These are phyloP conservation scores for Thelaira solivaga DNA, from an alignment of 2,888 invertebrate genomes.

Conservation along the genomic window DNA sequence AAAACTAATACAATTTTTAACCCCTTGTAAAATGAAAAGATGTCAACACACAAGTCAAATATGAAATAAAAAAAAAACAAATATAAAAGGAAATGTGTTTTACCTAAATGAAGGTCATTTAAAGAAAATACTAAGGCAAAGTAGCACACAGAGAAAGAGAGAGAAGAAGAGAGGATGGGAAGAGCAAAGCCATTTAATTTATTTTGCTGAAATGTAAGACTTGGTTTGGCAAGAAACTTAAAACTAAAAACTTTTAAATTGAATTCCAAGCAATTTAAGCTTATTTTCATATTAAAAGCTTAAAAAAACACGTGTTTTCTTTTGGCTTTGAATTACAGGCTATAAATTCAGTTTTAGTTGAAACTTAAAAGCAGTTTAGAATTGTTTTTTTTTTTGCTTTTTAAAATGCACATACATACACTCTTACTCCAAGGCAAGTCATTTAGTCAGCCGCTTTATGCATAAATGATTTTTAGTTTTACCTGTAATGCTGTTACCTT, in stretches of 20 bases:
- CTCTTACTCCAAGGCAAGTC: background rate
- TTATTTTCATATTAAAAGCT: background rate
- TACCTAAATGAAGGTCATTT: conserved; percentile 43
- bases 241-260: conserved; percentile 3
- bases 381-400: too few species aligned
- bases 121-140: background rate
- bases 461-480: conserved; percentile 22
- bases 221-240: conserved; percentile 4
- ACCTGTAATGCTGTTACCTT: background rate
- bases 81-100: conserved; percentile 21
- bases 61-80: background rate
- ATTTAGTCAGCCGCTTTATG: conserved; percentile 8
- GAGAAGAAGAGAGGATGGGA: conserved; percentile 1
- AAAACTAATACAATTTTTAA: conserved; percentile 28
- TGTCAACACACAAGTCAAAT: conserved; percentile 47
- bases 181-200: too few species aligned
- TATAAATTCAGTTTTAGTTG: too few species aligned
- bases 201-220: background rate
- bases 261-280: conserved; percentile 8
- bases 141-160: background rate
- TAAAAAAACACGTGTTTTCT: background rate
- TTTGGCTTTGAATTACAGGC: background rate
- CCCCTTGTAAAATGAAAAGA: conserved; percentile 36
- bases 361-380: too few species aligned
- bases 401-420: background rate